A percentile compares a stretch with the other conserved stretches of the same genome.
Conservation (phyloP, 2,113 vertebrate genomes). For the Grallaria varia region DNA sequence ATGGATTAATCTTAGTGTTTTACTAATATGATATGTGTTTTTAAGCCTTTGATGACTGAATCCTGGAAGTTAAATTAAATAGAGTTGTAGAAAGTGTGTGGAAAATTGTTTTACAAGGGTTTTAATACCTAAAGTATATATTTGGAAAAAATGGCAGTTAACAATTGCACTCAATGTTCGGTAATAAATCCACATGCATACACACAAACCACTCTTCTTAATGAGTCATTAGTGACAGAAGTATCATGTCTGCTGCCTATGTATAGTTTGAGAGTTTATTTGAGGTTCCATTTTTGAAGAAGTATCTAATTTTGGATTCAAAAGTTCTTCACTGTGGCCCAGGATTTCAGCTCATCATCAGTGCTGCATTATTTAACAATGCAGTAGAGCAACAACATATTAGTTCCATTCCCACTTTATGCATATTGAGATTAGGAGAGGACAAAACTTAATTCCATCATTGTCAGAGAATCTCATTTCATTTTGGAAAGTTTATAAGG, state of each 20-base stretch:
- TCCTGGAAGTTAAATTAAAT: background rate
- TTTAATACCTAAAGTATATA: background rate
- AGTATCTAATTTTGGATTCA: background rate
- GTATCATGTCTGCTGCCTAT: background rate
- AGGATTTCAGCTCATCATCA: background rate
- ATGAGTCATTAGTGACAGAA: background rate
- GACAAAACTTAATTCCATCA: background rate
- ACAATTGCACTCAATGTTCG: background rate
- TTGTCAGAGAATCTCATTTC: background rate
- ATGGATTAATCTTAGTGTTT: background rate
- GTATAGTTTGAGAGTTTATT: background rate
- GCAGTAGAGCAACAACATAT: background rate
- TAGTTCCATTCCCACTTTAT: background rate
- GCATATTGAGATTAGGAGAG: background rate
- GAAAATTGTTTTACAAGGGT: background rate
- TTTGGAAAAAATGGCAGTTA: background rate
- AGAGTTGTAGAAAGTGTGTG: background rate
- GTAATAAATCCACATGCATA: background rate
- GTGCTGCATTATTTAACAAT: background rate
- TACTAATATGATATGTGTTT: background rate
- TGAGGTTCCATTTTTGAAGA: background rate
- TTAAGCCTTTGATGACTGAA: background rate
- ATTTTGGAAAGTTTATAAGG: background rate
- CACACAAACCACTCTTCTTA: background rate
- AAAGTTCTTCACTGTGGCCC: background rate